Evolutionary conservation across 2,113 vertebrate genomes (phyloP), one percentile per base, ranked within the genome.

Genomic region (Saccopteryx leptura): DNA sequence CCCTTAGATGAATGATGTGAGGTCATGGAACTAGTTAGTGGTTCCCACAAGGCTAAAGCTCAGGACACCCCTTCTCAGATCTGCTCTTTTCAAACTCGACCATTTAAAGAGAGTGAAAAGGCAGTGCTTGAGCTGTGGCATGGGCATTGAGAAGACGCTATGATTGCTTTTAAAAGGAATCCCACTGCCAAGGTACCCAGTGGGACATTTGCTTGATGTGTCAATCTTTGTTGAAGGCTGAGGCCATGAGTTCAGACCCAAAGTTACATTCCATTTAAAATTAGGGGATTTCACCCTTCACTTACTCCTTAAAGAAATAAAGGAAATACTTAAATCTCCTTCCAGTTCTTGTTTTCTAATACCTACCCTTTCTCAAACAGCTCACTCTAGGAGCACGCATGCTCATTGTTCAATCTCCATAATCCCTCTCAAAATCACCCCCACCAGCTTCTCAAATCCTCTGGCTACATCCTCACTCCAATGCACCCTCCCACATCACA

Each of bases 221-320:
- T 79, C 4, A 83, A 82, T 80, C 14, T 2, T 91, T 86, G 26
- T 52, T 60, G 90, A 80, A 74, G 52, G n/a, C 18, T 66, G 14
- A 5, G 50, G 39, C 69, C 69, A 71, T 54, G 80, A 65, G 24
- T 83, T 97, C 48, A 86, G 79, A 94, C 24, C 14, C 60, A 84
- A 54, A 84, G 69, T n/a, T 61, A 81, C 23, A 93, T 76, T 91
- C 91, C 31, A 76, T 54, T 68, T 90, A 68, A 96, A 94, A 82
- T 39, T 26, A 19, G 50, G 31, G n/a, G 28, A 79, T 78, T 66
- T n/a, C 61, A 21, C 28, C 26, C 46, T 83, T 90, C 48, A 72
- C 11, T 88, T 75, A 78, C 63, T 95, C 80, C 58, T 19, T 88
- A 50, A 92, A 60, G 76, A 76, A 76, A 82, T 24, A 48, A 81